Evolutionary conservation across 2,888 invertebrate genomes (phyloP), one percentile per base, ranked within the genome.

Genomic region (Clitarchus hookeri): DNA sequence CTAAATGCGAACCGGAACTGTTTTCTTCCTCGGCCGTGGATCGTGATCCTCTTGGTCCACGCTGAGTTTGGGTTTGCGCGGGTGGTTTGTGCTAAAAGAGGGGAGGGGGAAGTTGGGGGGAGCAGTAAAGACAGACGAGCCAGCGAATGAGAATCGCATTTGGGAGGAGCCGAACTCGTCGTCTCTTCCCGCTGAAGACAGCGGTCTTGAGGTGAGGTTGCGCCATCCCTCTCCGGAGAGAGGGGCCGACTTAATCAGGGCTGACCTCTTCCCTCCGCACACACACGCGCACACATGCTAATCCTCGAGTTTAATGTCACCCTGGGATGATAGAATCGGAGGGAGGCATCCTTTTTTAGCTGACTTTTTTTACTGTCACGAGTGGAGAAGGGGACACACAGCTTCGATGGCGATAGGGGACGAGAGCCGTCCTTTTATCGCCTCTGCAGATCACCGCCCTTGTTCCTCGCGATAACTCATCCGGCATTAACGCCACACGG

Each of bases 121-220:
- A 82, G 82, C 27, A 27, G 44, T 44, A 82, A 82, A 82, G 82
- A 82, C 36, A 82, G 44, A 82, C 65, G 82, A 27, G 82, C 27
- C 36, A 82, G 82, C 27, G 82, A 82, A 82, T 82, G 44, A 82
- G 82, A 82, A 82, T 82, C 82, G 82, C 82, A 82, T 82, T 82
- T 82, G 82, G 82, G 82, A 82, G 82, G 82, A 36, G 82, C 44
- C 44, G 82, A 82, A 82, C 19, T 23, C 82, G 82, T 82, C 82
- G 82, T 82, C 82, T 36, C 65, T 65, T 65, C 65, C 44, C 82
- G 82, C 44, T 36, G 44, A 82, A 82, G 82, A 82, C 82, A 82
- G 82, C 82, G 44, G 82, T 82, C 82, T 27, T 82, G 82, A 82
- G 82, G 82, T 36, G 44, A 44, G 82, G 82, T 6, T 19, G 26